Conservation (phyloP, 2,113 vertebrate genomes). For the Sylvia atricapilla region DNA sequence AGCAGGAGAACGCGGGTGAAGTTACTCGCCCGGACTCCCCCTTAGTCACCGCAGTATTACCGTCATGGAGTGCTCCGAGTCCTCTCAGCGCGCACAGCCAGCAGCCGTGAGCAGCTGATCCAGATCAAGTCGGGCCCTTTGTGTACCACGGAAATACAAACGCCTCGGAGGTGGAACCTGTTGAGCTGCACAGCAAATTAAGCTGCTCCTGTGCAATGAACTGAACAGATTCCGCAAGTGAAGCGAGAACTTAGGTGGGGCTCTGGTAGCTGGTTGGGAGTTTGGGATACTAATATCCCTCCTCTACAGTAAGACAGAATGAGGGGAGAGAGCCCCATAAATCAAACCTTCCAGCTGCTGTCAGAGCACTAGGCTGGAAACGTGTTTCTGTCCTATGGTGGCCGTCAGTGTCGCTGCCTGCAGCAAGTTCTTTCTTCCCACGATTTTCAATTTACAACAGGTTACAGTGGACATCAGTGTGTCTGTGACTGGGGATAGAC, state of each 20-base stretch:
- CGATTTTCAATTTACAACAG: not conserved
- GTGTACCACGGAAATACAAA: not conserved
- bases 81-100: not conserved
- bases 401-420: not conserved
- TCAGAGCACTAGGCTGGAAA: not conserved
- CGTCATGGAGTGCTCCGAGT: not conserved
- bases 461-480: not conserved
- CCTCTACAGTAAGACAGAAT: not conserved
- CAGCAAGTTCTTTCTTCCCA: not conserved
- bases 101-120: not conserved
- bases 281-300: not conserved
- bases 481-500: not conserved
- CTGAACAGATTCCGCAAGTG: not conserved
- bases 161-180: not conserved
- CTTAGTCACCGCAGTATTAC: rapidly evolving
- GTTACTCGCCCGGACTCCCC: not conserved
- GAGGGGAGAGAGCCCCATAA: not conserved
- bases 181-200: not conserved
- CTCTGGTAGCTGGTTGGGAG: not conserved
- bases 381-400: rapidly evolving
- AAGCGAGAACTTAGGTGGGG: not conserved
- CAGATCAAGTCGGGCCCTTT: too few relatives aligned
- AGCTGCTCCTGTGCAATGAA: not conserved
- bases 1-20: not conserved
- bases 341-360: not conserved